Conservation (phyloP, 2,113 vertebrate species). For the Empidonax alnorum region DNA sequence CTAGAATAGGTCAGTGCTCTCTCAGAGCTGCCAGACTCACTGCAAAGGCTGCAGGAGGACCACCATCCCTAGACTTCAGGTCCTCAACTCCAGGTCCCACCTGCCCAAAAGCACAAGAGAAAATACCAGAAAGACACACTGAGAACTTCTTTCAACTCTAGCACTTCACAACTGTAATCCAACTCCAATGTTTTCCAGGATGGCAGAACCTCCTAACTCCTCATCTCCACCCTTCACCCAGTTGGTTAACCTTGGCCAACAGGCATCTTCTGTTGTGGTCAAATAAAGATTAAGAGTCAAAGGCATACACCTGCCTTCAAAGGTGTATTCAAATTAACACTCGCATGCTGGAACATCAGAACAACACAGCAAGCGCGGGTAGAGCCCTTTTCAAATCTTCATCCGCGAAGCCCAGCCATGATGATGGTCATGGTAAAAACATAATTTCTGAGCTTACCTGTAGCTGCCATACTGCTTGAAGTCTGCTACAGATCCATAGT, state of each 20-base stretch:
- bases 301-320: no score
- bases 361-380: no score
- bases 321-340: no score
- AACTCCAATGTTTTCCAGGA: background rate
- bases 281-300: no score
- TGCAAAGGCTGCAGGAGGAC: background rate
- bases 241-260: no score
- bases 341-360: no score
- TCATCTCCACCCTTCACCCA: no score
- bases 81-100: background rate
- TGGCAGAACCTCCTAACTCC: background rate
- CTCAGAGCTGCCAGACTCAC: background rate
- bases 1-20: background rate
- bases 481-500: background rate
- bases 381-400: no score
- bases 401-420: no score
- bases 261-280: no score
- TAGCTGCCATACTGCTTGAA: background rate
- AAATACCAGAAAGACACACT: background rate
- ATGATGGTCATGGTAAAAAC: background rate
- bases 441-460: background rate
- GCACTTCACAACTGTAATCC: background rate
- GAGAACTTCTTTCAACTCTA: background rate
- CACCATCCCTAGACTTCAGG: background rate
- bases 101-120: background rate